These are phyloP conservation scores for Brachyhypopomus occidentalis DNA, from an alignment of 2,113 vertebrate species.

Conservation along the genomic window DNA sequence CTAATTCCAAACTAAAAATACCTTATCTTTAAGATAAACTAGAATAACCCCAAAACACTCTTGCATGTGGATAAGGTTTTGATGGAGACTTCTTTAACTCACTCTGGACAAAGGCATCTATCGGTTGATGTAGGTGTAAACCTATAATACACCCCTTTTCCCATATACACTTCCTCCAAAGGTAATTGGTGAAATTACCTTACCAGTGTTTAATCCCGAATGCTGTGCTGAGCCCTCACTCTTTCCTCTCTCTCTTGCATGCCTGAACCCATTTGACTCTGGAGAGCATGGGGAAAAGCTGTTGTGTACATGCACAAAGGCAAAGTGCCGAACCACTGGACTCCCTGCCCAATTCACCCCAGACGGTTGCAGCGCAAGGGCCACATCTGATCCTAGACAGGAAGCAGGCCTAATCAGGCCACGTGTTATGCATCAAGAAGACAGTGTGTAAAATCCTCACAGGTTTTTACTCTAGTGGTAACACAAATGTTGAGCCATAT, in stretches of 20 bases:
- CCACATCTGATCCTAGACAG: slow-evolving; percentile 46
- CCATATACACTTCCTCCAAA: too few species aligned
- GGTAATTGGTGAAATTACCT: background rate
- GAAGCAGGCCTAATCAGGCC: slow-evolving; percentile 48
- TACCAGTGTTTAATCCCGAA: background rate
- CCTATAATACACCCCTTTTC: too few species aligned
- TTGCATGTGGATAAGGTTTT: too few species aligned
- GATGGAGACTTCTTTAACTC: too few species aligned
- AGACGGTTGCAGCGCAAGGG: background rate
- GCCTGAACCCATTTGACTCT: background rate
- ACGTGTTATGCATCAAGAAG: slow-evolving; percentile 40
- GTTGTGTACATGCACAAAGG: slow-evolving; percentile 4
- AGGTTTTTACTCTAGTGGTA: background rate
- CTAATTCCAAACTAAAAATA: too few species aligned
- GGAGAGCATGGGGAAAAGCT: background rate
- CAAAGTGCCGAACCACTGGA: background rate
- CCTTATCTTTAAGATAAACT: too few species aligned
- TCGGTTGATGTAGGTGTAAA: too few species aligned
- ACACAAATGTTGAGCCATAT: background rate
- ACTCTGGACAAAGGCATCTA: too few species aligned
- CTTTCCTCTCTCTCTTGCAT: background rate
- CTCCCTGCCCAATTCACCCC: background rate
- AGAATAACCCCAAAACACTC: too few species aligned
- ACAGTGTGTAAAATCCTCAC: background rate
- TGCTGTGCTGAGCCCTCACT: background rate